These are phyloP conservation scores for Glyphotaelius pellucidus DNA, from an alignment of 2,888 invertebrate genomes.

Conservation along the genomic window DNA sequence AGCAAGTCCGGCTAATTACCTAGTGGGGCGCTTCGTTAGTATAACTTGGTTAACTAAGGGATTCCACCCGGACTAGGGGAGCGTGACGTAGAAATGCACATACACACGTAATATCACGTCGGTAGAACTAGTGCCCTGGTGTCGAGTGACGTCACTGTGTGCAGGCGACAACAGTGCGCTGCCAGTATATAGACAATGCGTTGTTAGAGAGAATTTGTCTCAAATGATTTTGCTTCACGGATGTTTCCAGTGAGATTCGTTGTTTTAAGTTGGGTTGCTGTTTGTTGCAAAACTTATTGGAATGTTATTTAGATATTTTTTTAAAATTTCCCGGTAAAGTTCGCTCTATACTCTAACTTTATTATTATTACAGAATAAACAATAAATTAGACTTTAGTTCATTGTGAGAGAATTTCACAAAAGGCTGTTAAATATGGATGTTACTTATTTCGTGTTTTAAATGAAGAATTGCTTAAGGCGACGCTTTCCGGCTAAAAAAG, in stretches of 20 bases:
- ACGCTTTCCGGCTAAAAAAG: too few relatives aligned
- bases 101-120: not conserved
- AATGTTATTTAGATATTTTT: not conserved
- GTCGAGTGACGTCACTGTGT: not conserved
- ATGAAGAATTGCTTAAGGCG: not conserved
- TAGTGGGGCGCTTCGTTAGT: constrained; percentile 62
- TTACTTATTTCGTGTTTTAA: not conserved
- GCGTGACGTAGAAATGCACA: not conserved
- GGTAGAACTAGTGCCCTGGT: not conserved
- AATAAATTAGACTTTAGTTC: not conserved
- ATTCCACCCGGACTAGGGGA: constrained; percentile 51
- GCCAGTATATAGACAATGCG: not conserved
- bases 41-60: constrained; percentile 64
- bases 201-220: not conserved
- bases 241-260: not conserved
- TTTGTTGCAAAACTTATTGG: not conserved
- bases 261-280: not conserved
- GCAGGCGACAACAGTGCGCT: not conserved
- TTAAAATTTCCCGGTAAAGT: not conserved
- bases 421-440: too few relatives aligned
- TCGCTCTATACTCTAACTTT: not conserved
- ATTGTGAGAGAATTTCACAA: not conserved
- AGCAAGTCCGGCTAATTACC: constrained; percentile 59
- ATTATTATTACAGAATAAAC: too few relatives aligned
- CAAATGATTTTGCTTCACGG: not conserved